Evolutionary conservation across 2,888 invertebrate genomes (phyloP).

Genomic region (Tinea semifulvella): DNA sequence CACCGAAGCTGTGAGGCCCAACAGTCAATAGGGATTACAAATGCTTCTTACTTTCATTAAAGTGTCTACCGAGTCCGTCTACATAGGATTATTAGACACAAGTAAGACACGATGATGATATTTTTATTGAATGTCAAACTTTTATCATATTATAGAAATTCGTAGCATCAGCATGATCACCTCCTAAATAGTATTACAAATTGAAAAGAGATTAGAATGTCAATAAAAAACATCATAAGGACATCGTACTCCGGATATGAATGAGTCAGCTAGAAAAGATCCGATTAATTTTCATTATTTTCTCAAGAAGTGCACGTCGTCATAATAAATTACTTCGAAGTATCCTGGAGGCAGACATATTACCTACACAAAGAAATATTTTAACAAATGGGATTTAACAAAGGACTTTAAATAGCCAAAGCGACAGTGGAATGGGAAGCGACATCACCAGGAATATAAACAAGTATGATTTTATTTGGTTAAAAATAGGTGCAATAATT

Average conservation of each 20-base stretch:
- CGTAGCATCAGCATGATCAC: too few species aligned
- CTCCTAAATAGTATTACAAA: too few species aligned
- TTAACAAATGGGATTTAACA: slow-evolving; percentile 17
- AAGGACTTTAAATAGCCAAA: neutral
- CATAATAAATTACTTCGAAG: slow-evolving; percentile 44
- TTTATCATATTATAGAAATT: too few species aligned
- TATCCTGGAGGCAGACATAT: slow-evolving; percentile 30
- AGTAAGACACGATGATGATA: too few species aligned
- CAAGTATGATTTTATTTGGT: too few species aligned
- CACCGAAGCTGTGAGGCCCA: slow-evolving; percentile 25
- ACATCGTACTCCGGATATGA: slow-evolving; percentile 39
- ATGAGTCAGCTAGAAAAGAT: slow-evolving; percentile 55
- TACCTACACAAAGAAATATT: slow-evolving; percentile 34
- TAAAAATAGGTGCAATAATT: too few species aligned
- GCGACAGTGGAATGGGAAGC: too few species aligned
- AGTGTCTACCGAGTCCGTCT: slow-evolving; percentile 19
- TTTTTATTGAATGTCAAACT: too few species aligned
- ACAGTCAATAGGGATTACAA: slow-evolving; percentile 32
- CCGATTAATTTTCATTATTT: slow-evolving; percentile 53
- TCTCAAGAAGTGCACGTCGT: slow-evolving; percentile 32
- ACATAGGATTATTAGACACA: too few species aligned
- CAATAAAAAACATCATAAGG: slow-evolving; percentile 2
- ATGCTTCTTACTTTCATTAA: slow-evolving; percentile 12
- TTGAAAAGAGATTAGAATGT: neutral
- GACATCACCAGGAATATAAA: slow-evolving; percentile 54